Evolutionary conservation across 2,113 vertebrate genomes (phyloP).

Genomic region (Lanius collurio): DNA sequence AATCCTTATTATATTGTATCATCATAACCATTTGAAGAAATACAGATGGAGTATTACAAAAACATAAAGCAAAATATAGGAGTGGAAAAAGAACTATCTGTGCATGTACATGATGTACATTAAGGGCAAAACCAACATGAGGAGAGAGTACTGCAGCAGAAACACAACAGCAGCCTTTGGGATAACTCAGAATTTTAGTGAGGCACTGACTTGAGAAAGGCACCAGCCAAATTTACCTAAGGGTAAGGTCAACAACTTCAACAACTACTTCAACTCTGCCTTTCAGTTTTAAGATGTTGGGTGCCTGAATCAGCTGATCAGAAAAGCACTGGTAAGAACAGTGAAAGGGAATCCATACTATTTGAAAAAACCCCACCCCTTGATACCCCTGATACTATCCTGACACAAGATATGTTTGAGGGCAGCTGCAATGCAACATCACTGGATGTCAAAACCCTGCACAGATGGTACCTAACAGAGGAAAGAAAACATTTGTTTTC

Average conservation of each 20-base stretch:
- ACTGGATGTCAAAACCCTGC: not conserved
- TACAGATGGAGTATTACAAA: conserved; percentile 4
- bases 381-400: not conserved
- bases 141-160: not conserved
- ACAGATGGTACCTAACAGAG: not conserved
- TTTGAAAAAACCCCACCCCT: not conserved
- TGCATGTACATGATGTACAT: not conserved
- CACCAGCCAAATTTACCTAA: not conserved
- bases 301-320: not conserved
- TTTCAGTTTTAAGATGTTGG: not conserved
- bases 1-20: not conserved
- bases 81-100: not conserved
- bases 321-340: not conserved
- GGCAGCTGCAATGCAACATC: not conserved
- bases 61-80: not conserved
- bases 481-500: not conserved
- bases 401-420: not conserved
- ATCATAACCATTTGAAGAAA: conserved; percentile 4
- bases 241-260: not conserved
- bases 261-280: not conserved
- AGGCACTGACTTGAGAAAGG: not conserved
- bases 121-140: not conserved
- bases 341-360: not conserved
- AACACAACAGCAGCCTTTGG: not conserved
- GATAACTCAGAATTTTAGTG: not conserved